Conservation (phyloP, 2,888 invertebrate species). For the Drosophila stalkeri region DNA sequence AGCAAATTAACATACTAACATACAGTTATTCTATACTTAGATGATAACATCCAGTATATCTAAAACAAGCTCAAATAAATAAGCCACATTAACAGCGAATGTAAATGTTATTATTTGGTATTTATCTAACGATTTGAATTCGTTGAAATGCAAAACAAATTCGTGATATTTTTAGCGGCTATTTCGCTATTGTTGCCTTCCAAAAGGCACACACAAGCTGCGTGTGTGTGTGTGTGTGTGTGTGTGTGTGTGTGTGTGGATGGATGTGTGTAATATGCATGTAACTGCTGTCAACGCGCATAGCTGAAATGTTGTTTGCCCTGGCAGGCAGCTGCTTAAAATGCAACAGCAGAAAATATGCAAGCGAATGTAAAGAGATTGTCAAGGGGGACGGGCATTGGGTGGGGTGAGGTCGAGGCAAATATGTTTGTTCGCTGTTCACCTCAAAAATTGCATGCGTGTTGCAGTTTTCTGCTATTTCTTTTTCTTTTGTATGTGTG, state of each 20-base stretch:
- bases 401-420: background rate
- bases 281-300: constrained; percentile 72
- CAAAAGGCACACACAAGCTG: background rate
- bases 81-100: background rate
- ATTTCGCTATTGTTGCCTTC: constrained; percentile 14
- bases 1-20: no score
- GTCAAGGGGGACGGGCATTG: no score
- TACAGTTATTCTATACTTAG: background rate
- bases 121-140: constrained; percentile 6
- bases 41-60: background rate
- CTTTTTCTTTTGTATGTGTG: constrained; percentile 1
- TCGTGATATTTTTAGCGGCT: constrained; percentile 12
- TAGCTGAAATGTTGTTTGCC: constrained; percentile 49
- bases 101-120: background rate
- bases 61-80: background rate
- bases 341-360: constrained; percentile 66
- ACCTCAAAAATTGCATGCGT: constrained; percentile 69
- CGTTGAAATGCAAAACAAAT: constrained; percentile 14
- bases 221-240: constrained; percentile 4
- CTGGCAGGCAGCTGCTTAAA: constrained; percentile 64
- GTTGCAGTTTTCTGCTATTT: constrained; percentile 40
- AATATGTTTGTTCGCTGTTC: constrained; percentile 51
- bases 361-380: constrained; percentile 1
- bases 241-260: constrained; percentile 19
- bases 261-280: constrained; percentile 59